A percentile compares a stretch with the other conserved stretches of the same genome.
Conservation (phyloP, 2,113 vertebrate genomes). For the Brevimyrus niger region DNA sequence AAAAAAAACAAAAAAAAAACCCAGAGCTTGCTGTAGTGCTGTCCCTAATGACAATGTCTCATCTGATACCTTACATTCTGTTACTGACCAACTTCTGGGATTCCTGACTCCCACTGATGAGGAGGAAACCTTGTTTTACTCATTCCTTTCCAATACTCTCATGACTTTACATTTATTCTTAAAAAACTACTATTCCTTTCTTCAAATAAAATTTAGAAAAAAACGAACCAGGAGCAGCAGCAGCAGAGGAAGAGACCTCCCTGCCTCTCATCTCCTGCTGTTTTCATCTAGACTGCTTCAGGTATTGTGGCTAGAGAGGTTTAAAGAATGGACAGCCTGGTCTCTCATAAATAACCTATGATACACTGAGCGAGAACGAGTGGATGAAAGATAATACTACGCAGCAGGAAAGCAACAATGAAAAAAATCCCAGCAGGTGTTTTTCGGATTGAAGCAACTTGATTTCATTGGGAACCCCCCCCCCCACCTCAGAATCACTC, state of each 20-base stretch:
- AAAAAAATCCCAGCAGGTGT: neutral
- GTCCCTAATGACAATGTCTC: neutral
- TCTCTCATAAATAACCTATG: neutral
- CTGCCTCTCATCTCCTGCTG: neutral
- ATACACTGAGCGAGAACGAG: neutral
- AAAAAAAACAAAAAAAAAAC: no score
- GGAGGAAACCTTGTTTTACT: neutral
- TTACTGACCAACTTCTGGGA: neutral
- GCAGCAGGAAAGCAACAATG: neutral
- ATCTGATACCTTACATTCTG: neutral
- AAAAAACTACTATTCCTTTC: neutral
- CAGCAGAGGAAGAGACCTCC: neutral
- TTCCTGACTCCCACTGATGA: neutral
- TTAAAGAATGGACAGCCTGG: neutral
- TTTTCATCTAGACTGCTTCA: neutral
- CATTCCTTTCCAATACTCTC: neutral
- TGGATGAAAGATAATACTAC: neutral
- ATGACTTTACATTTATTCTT: neutral
- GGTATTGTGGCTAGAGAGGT: neutral
- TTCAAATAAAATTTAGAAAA: neutral
- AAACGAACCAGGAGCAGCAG: neutral
- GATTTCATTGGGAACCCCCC: neutral
- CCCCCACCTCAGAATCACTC: neutral
- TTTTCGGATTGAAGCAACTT: neutral
- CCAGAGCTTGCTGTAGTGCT: neutral